phyloP scores from a whole-genome alignment of 2,797 vertebrate species.

The Paratrypauchen microcephalus region DNA sequence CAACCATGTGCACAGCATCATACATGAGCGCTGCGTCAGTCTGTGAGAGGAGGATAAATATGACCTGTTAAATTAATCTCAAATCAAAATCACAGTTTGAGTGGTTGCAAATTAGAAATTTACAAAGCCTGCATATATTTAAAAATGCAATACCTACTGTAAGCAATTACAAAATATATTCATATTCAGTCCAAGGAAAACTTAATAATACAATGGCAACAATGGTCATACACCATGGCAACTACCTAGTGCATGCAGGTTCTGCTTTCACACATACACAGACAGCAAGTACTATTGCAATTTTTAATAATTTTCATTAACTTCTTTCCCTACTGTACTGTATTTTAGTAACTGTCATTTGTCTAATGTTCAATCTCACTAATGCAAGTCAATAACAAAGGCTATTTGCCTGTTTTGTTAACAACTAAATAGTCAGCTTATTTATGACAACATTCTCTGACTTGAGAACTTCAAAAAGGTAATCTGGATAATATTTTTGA shows the following conservation, averaged over 20 bases:
- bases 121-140: neutral
- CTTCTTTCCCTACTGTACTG: no score
- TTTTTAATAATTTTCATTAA: neutral
- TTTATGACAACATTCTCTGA: no score
- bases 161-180: neutral
- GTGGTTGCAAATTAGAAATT: no score
- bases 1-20: conserved; percentile 92
- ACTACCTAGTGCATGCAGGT: neutral
- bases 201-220: neutral
- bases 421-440: no score
- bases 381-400: no score
- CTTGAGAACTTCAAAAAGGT: no score
- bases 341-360: neutral
- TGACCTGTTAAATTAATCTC: neutral
- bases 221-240: neutral
- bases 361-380: neutral
- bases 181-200: neutral
- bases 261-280: neutral
- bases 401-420: no score
- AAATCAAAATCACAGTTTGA: no score
- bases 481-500: no score
- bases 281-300: neutral
- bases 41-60: conserved; percentile 61
- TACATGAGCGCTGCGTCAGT: conserved; percentile 96
- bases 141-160: neutral